Conservation (phyloP, 2,797 vertebrate species). For the Mycteria americana region DNA sequence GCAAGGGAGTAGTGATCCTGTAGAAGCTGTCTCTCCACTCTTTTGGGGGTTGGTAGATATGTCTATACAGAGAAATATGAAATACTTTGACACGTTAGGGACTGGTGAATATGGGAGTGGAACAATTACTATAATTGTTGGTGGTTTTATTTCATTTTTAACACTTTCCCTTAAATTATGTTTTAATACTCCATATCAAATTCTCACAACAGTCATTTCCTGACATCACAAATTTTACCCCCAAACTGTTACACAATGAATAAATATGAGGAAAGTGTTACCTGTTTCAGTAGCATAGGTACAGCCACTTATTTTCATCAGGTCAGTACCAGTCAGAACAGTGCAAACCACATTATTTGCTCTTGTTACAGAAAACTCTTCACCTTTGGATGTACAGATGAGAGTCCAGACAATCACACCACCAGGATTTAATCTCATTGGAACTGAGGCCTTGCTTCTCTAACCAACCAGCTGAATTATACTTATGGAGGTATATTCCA, state of each 20-base stretch:
- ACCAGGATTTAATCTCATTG: not conserved
- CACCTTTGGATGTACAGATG: not conserved
- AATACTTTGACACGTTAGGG: not conserved
- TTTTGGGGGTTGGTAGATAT: not conserved
- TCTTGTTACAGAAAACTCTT: not conserved
- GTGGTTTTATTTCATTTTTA: not conserved
- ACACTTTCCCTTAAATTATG: not conserved
- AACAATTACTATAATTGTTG: not conserved
- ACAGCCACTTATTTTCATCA: not conserved
- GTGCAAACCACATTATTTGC: not conserved
- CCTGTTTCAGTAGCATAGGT: not conserved
- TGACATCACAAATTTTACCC: not conserved
- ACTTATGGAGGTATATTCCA: not conserved
- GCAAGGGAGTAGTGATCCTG: not conserved
- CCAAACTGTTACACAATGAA: not conserved
- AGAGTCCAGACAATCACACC: not conserved
- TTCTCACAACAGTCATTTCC: not conserved
- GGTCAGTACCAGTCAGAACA: not conserved
- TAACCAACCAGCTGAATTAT: not conserved
- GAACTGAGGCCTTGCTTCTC: not conserved
- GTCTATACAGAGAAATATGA: not conserved
- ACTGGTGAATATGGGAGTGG: not conserved
- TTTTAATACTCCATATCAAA: not conserved
- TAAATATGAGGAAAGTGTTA: not conserved
- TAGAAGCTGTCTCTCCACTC: not conserved